A percentile compares a stretch with the other conserved stretches of the same genome.
phyloP scores from a whole-genome alignment of 2,888 invertebrate species.

The Eudemis profundana region DNA sequence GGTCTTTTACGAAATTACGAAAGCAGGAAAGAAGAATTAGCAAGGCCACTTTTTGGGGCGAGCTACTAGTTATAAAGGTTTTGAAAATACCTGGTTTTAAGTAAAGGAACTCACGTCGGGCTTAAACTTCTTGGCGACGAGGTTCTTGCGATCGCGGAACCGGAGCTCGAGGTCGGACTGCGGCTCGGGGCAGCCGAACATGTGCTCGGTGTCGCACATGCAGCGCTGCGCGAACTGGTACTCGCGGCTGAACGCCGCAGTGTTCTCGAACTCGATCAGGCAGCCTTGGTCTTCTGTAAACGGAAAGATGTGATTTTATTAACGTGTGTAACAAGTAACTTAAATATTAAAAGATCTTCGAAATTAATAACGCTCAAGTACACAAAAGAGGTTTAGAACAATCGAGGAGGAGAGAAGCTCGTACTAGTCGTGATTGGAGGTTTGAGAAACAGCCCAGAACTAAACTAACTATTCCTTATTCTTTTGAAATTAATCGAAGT shows the following conservation, averaged over 20 bases:
- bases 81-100: neutral
- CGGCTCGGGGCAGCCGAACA: constrained; percentile 93
- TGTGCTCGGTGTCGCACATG: constrained; percentile 99
- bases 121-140: constrained; percentile 91
- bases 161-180: constrained; percentile 86
- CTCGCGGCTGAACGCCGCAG: constrained; percentile 96
- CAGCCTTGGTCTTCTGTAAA: constrained; percentile 93
- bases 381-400: no score
- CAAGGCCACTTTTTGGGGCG: no score
- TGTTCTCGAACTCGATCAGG: constrained; percentile 96
- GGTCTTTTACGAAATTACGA: no score
- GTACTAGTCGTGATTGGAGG: no score
- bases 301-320: constrained; percentile 2
- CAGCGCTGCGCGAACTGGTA: constrained; percentile 97
- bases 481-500: no score
- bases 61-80: no score
- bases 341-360: no score
- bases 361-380: no score
- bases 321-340: neutral
- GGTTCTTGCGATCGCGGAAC: constrained; percentile 87
- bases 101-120: constrained; percentile 70
- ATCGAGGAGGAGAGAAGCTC: no score
- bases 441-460: no score
- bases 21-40: no score
- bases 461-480: no score